A percentile compares a stretch with the other conserved stretches of the same genome.
phyloP scores from a whole-genome alignment of 64 coral and sea anemone species.

The Stichodactyla mertensii region DNA sequence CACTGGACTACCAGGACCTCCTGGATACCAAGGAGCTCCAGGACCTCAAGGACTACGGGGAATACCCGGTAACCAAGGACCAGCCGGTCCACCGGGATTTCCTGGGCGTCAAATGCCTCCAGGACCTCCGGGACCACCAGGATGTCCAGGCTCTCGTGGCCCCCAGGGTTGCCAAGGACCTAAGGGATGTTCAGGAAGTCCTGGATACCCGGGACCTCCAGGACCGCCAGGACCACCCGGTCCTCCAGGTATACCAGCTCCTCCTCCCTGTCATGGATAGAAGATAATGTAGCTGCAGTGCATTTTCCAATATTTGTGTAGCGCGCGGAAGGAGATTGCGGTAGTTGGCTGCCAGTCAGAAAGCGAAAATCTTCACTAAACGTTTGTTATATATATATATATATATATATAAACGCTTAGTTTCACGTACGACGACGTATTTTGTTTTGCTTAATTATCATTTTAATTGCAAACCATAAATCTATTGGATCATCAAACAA shows the following conservation, averaged over 20 bases:
- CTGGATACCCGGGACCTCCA: conserved; percentile 41
- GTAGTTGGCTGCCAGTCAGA: too few relatives aligned
- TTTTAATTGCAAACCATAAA: too few relatives aligned
- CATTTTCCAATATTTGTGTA: too few relatives aligned
- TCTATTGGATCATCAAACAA: too few relatives aligned
- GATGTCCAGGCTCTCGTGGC: conserved; percentile 45
- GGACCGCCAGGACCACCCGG: conserved; percentile 63
- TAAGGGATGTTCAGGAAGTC: conserved; percentile 39
- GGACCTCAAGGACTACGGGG: conserved; percentile 19
- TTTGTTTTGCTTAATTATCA: too few relatives aligned
- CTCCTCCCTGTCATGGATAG: not conserved
- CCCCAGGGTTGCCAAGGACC: conserved; percentile 39
- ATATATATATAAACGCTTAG: too few relatives aligned
- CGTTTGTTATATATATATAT: too few relatives aligned
- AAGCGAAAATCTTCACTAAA: too few relatives aligned
- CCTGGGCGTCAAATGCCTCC: conserved; percentile 46
- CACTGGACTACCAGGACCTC: conserved; percentile 6
- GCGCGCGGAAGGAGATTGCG: too few relatives aligned
- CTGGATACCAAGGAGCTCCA: conserved; percentile 22
- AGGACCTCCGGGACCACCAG: conserved; percentile 48
- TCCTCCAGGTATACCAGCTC: conserved; percentile 35
- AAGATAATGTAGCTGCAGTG: not conserved
- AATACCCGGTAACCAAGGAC: conserved; percentile 28
- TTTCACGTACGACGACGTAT: too few relatives aligned
- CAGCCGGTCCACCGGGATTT: conserved; percentile 38